phyloP scores from a whole-genome alignment of 2,888 invertebrate species.

The Acleris emargana region DNA sequence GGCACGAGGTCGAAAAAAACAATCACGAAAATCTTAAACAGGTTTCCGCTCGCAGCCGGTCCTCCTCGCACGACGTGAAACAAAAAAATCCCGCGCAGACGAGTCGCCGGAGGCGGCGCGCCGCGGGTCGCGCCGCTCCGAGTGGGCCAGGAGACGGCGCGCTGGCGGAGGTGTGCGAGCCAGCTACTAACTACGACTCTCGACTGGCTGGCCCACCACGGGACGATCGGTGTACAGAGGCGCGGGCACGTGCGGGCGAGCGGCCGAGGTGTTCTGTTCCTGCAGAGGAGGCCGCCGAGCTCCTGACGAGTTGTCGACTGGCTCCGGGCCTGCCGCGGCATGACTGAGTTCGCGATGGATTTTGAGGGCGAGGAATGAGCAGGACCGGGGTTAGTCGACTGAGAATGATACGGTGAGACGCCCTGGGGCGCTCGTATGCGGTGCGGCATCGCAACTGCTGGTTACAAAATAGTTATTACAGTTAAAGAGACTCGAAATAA shows the following conservation, averaged over 20 bases:
- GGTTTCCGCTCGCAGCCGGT: conserved; percentile 69
- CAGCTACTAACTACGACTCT: conserved; percentile 42
- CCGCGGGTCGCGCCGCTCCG: conserved; percentile 56
- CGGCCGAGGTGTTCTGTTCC: conserved; percentile 8
- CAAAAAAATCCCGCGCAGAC: conserved; percentile 67
- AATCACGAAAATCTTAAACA: conserved; percentile 75
- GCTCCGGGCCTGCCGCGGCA: conserved; percentile 49
- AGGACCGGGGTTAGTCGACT: conserved; percentile 57
- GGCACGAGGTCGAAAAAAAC: conserved; percentile 72
- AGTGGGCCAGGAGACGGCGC: conserved; percentile 60
- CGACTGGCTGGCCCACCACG: conserved; percentile 48
- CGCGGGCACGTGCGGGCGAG: conserved; percentile 4
- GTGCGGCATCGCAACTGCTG: conserved; percentile 78
- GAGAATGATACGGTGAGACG: conserved; percentile 60
- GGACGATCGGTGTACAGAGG: conserved; percentile 19
- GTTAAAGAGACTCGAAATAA: conserved; percentile 84
- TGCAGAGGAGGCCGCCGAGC: conserved; percentile 47
- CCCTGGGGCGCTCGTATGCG: conserved; percentile 78
- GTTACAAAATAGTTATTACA: conserved; percentile 76
- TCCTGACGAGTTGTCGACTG: conserved; percentile 61
- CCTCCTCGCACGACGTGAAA: conserved; percentile 73
- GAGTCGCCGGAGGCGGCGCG: conserved; percentile 55
- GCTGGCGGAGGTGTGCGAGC: conserved; percentile 54
- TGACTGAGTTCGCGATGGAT: conserved; percentile 40
- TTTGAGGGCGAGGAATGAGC: conserved; percentile 43